Evolutionary conservation across 2,888 invertebrate genomes (phyloP).

Genomic region (Chironomus tentans): DNA sequence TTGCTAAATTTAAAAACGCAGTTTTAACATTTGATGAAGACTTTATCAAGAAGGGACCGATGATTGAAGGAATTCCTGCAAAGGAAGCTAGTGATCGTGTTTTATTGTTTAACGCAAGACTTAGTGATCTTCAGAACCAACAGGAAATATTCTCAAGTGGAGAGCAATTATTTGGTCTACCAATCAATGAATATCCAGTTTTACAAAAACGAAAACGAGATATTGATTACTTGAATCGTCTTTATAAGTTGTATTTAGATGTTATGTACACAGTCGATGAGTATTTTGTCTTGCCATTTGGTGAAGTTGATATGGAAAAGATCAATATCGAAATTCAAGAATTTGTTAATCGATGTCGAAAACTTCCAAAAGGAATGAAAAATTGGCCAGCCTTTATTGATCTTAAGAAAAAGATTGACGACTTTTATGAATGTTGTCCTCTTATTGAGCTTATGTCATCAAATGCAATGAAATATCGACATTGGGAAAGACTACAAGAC

Average conservation of each 20-base stretch:
- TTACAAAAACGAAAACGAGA: slow-evolving; percentile 72
- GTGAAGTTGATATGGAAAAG: slow-evolving; percentile 69
- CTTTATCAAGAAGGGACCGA: slow-evolving; percentile 70
- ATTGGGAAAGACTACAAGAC: slow-evolving; percentile 57
- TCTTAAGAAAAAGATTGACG: slow-evolving; percentile 79
- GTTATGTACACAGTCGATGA: slow-evolving; percentile 80
- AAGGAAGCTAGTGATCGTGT: slow-evolving; percentile 78
- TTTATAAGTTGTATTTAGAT: slow-evolving; percentile 66
- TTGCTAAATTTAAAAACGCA: slow-evolving; percentile 54
- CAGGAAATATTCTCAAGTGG: slow-evolving; percentile 77
- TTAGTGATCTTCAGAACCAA: slow-evolving; percentile 73
- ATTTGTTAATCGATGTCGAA: slow-evolving; percentile 77
- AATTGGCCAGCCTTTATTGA: slow-evolving; percentile 83
- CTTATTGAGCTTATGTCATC: slow-evolving; percentile 80
- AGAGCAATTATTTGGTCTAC: slow-evolving; percentile 75
- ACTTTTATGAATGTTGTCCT: slow-evolving; percentile 82
- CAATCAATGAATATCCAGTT: slow-evolving; percentile 72
- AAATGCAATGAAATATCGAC: slow-evolving; percentile 72
- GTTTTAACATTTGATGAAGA: slow-evolving; percentile 61
- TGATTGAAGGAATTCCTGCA: slow-evolving; percentile 73
- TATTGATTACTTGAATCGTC: slow-evolving; percentile 70
- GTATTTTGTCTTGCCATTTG: slow-evolving; percentile 78
- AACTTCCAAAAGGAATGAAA: slow-evolving; percentile 73
- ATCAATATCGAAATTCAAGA: slow-evolving; percentile 72
- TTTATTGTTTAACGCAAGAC: slow-evolving; percentile 64